These are phyloP conservation scores for Neolamprologus sp. DNA, from an alignment of 2,113 vertebrate species.

Conservation along the genomic window DNA sequence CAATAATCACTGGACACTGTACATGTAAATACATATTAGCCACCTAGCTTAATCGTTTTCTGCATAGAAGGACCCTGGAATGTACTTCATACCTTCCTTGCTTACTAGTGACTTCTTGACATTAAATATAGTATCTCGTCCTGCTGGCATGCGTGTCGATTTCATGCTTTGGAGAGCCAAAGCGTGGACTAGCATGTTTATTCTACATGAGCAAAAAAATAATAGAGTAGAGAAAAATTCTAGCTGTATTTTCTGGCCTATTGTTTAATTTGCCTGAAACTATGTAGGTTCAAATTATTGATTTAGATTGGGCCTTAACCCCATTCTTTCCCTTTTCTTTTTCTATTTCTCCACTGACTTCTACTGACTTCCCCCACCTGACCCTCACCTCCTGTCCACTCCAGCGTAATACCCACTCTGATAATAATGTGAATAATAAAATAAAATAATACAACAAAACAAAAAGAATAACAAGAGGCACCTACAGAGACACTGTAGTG, in stretches of 20 bases:
- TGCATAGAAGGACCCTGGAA: background rate
- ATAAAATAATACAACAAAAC: background rate
- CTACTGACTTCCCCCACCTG: background rate
- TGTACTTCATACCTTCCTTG: background rate
- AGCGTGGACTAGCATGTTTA: background rate
- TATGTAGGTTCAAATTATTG: background rate
- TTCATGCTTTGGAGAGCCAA: background rate
- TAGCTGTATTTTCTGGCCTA: background rate
- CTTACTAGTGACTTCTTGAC: background rate
- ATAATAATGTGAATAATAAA: background rate
- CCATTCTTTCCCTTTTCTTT: background rate
- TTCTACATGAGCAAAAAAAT: background rate
- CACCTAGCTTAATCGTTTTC: background rate
- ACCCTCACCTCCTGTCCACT: background rate
- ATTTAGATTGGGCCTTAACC: background rate
- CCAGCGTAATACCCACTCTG: background rate
- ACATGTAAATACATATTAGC: background rate
- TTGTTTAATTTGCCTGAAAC: background rate
- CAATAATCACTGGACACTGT: background rate
- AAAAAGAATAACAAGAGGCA: background rate
- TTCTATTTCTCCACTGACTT: background rate
- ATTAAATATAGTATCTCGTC: fast-evolving
- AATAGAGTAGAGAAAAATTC: background rate
- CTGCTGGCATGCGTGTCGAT: background rate
- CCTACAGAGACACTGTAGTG: background rate